phyloP scores from a whole-genome alignment of 2,888 invertebrate genomes.

The Clistopyga incitator region DNA sequence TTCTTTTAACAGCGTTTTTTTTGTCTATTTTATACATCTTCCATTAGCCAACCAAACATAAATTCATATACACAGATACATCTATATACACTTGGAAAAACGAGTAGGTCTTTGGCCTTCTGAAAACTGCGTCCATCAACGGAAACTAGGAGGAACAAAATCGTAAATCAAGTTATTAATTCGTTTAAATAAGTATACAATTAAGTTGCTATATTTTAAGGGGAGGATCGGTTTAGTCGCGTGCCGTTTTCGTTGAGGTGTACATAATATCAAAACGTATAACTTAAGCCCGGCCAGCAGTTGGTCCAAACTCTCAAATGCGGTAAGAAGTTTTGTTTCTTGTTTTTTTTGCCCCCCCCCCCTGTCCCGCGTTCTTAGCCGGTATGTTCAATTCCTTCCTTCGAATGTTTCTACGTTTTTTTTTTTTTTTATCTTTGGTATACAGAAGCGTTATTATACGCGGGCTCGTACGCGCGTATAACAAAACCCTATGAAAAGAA shows the following conservation, averaged over 20 bases:
- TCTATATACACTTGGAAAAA: constrained; percentile 64
- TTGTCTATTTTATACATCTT: constrained; percentile 51
- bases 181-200: constrained; percentile 53
- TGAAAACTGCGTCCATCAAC: constrained; percentile 25
- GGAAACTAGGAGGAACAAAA: constrained; percentile 1
- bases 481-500: constrained; percentile 32
- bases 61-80: constrained; percentile 66
- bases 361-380: not conserved
- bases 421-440: constrained; percentile 49
- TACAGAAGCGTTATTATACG: constrained; percentile 47
- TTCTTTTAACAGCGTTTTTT: constrained; percentile 41
- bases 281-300: constrained; percentile 34
- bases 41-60: constrained; percentile 62
- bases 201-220: constrained; percentile 36
- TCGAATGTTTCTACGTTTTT: not conserved
- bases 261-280: constrained; percentile 63
- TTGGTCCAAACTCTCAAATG: constrained; percentile 48
- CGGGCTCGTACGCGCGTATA: constrained; percentile 35
- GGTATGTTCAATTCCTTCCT: not conserved
- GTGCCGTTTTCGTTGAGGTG: constrained; percentile 31
- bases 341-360: constrained; percentile 8
- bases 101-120: constrained; percentile 21
- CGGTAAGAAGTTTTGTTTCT: constrained; percentile 52
- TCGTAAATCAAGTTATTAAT: constrained; percentile 47
- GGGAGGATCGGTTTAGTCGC: constrained; percentile 19